Conservation (phyloP, 2,888 invertebrate genomes). For the Cordylochernes scorpioides region DNA sequence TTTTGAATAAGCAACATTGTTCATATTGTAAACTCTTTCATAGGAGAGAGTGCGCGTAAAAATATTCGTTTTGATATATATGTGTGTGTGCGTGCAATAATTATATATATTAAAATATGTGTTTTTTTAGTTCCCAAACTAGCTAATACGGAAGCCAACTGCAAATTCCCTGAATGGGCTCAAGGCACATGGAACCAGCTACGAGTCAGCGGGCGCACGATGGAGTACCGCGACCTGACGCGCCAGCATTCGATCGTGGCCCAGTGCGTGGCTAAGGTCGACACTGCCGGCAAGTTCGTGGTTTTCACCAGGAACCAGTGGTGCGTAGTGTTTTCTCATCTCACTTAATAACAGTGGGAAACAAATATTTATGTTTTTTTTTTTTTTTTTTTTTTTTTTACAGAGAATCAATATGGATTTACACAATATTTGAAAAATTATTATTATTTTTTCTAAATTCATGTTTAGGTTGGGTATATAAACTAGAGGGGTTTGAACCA, state of each 20-base stretch:
- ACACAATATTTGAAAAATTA: background rate
- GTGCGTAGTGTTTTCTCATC: slow-evolving; percentile 19
- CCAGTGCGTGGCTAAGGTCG: slow-evolving; percentile 22
- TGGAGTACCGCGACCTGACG: slow-evolving; percentile 28
- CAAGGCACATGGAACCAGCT: slow-evolving; percentile 35
- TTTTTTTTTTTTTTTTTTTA: background rate
- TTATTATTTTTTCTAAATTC: slow-evolving; percentile 1
- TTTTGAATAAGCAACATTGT: no score
- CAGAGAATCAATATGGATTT: background rate
- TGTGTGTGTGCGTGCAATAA: no score
- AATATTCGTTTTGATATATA: no score
- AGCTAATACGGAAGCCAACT: no score
- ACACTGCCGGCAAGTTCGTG: slow-evolving; percentile 25
- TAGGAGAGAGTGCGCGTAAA: no score
- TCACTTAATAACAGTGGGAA: background rate
- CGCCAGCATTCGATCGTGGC: slow-evolving; percentile 29
- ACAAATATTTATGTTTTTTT: no score
- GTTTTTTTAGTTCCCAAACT: slow-evolving; percentile 9
- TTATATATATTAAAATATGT: no score
- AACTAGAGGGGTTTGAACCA: no score
- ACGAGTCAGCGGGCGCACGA: slow-evolving; percentile 24
- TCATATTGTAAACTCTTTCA: no score
- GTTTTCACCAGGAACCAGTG: slow-evolving; percentile 30
- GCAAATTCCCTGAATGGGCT: slow-evolving; percentile 34
- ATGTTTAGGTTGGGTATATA: no score